These are phyloP conservation scores for Troglohyphantes excavatus DNA, from an alignment of 2,888 invertebrate species.

Conservation along the genomic window DNA sequence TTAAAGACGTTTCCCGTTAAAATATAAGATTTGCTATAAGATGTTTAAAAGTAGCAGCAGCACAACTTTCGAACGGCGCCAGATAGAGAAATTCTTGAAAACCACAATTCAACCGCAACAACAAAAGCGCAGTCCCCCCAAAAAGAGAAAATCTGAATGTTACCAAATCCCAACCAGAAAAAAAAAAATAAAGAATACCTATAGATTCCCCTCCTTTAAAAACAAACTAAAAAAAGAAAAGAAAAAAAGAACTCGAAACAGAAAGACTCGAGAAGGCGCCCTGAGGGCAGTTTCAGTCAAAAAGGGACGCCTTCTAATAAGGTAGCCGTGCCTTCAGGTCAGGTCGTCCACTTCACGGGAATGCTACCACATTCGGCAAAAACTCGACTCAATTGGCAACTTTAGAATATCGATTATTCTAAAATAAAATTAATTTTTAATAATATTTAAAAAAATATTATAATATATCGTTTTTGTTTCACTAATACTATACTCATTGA, in stretches of 20 bases:
- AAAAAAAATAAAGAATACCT: not conserved
- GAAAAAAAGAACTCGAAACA: not conserved
- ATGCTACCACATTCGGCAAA: not conserved
- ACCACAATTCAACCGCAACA: not conserved
- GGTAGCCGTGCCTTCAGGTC: slow-evolving; percentile 55
- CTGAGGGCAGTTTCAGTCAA: slow-evolving; percentile 22
- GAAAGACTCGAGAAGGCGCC: not conserved
- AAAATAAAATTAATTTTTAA: too few species aligned
- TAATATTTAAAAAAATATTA: too few species aligned
- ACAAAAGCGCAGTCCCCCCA: not conserved
- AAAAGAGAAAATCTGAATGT: not conserved
- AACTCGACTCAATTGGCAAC: not conserved
- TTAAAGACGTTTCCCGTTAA: too few species aligned
- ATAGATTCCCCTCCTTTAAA: not conserved
- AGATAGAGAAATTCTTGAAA: not conserved
- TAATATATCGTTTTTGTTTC: too few species aligned
- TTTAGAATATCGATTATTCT: too few species aligned
- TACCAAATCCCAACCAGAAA: not conserved
- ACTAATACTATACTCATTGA: too few species aligned
- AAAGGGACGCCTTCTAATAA: slow-evolving; percentile 65
- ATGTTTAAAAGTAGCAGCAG: too few species aligned
- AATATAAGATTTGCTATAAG: too few species aligned
- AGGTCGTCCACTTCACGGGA: slow-evolving; percentile 61
- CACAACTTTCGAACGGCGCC: too few species aligned
- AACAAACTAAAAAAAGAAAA: slow-evolving; percentile 11